Evolutionary conservation across 2,888 invertebrate genomes (phyloP).

Genomic region (Choreutis nemorana): DNA sequence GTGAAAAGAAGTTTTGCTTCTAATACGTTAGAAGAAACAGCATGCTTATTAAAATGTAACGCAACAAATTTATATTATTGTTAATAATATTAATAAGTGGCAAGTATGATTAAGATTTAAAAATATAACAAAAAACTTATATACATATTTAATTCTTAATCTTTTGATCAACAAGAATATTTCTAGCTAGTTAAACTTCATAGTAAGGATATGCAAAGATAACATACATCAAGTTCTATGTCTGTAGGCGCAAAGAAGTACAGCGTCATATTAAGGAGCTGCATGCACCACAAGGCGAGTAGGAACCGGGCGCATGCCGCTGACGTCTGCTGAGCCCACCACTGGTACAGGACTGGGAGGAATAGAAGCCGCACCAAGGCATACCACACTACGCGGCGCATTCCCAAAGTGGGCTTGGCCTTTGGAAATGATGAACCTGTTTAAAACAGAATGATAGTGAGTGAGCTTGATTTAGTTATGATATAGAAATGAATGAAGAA

Average conservation of each 20-base stretch:
- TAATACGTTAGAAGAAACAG: neutral
- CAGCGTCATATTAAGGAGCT: slow-evolving; percentile 69
- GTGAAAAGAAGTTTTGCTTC: no score
- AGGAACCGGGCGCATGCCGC: slow-evolving; percentile 76
- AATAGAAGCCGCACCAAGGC: slow-evolving; percentile 84
- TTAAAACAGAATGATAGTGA: slow-evolving; percentile 4
- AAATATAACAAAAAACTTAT: neutral
- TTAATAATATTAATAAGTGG: neutral
- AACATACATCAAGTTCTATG: slow-evolving; percentile 61
- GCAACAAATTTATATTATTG: neutral
- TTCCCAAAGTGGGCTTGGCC: slow-evolving; percentile 92
- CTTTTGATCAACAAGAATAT: neutral
- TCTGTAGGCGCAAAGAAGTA: slow-evolving; percentile 54
- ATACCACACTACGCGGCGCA: slow-evolving; percentile 83
- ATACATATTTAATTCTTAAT: neutral
- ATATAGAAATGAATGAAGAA: no score
- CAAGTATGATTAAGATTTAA: neutral
- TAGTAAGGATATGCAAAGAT: neutral
- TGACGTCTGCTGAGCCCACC: slow-evolving; percentile 94
- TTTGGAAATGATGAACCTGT: slow-evolving; percentile 94
- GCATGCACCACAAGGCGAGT: slow-evolving; percentile 79
- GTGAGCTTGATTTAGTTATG: no score
- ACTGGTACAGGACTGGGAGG: slow-evolving; percentile 83
- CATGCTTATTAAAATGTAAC: neutral
- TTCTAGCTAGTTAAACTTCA: neutral